Conservation (phyloP, 2,888 invertebrate species). For the Tiliacea citrago region DNA sequence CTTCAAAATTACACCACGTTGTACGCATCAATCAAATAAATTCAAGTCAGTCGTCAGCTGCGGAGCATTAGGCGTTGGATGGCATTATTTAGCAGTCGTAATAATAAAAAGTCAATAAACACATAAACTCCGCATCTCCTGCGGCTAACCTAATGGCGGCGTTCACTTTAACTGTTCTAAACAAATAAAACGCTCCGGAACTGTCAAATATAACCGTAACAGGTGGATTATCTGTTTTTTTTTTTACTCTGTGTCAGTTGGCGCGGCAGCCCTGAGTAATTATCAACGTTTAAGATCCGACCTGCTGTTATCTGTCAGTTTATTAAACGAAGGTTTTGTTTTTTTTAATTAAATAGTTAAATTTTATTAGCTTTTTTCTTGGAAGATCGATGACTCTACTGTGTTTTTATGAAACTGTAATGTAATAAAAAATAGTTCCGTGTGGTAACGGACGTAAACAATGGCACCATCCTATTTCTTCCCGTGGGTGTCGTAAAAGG, state of each 20-base stretch:
- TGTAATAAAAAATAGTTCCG: no score
- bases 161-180: slow-evolving; percentile 81
- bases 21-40: slow-evolving; percentile 15
- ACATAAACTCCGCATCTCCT: slow-evolving; percentile 85
- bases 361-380: slow-evolving; percentile 32
- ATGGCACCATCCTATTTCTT: no score
- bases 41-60: slow-evolving; percentile 75
- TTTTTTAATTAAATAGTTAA: slow-evolving; percentile 27
- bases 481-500: no score
- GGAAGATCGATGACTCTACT: slow-evolving; percentile 16
- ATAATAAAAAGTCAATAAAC: slow-evolving; percentile 85
- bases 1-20: no score
- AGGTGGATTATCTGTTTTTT: slow-evolving; percentile 82
- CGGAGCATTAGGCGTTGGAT: slow-evolving; percentile 66
- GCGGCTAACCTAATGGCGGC: slow-evolving; percentile 88
- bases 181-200: slow-evolving; percentile 84
- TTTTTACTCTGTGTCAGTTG: slow-evolving; percentile 76
- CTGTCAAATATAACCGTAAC: slow-evolving; percentile 78
- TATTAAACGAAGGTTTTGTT: slow-evolving; percentile 62
- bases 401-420: no score
- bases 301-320: slow-evolving; percentile 81
- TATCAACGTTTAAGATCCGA: slow-evolving; percentile 84
- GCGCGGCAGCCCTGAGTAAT: slow-evolving; percentile 77
- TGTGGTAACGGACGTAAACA: no score
- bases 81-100: slow-evolving; percentile 76